These are phyloP conservation scores for Petrosia ficiformis DNA, from an alignment of 37 sponge, comb jelly and placozoan genomes.

Conservation along the genomic window DNA sequence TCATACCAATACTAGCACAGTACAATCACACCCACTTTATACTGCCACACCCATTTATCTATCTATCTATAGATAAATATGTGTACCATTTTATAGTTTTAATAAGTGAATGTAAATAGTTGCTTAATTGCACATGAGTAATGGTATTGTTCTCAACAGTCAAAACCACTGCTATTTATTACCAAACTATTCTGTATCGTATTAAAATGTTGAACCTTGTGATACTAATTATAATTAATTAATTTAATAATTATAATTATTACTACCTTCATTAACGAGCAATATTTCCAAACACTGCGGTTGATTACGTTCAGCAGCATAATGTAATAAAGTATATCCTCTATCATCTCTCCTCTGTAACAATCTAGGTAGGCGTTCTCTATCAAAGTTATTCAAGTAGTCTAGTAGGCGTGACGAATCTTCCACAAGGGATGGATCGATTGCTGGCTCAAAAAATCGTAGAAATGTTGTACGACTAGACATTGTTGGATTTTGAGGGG, in stretches of 20 bases:
- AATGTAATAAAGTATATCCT: slow-evolving; percentile 60
- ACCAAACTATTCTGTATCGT: too few species aligned
- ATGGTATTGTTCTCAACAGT: too few species aligned
- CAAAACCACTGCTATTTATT: too few species aligned
- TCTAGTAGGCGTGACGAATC: slow-evolving; percentile 46
- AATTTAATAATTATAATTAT: not conserved
- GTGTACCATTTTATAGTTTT: too few species aligned
- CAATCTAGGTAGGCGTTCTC: slow-evolving; percentile 28
- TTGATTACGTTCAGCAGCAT: slow-evolving; percentile 51
- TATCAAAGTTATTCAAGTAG: slow-evolving; percentile 18
- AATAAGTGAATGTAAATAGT: too few species aligned
- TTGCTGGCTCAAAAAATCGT: slow-evolving; percentile 1
- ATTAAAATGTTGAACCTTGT: too few species aligned
- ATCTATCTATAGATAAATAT: too few species aligned
- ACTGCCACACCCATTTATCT: too few species aligned
- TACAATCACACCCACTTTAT: too few species aligned
- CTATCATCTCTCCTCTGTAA: slow-evolving; percentile 29
- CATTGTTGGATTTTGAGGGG: not conserved
- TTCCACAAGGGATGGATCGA: slow-evolving; percentile 42
- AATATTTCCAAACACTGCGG: slow-evolving; percentile 55
- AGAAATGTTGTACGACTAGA: not conserved
- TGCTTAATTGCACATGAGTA: too few species aligned
- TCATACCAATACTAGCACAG: too few species aligned
- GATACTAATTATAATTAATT: too few species aligned
- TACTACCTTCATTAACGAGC: slow-evolving; percentile 53